Base-by-base conservation (phyloP, 2,113 vertebrate genomes). In the Ivindomyrus marchei region DNA sequence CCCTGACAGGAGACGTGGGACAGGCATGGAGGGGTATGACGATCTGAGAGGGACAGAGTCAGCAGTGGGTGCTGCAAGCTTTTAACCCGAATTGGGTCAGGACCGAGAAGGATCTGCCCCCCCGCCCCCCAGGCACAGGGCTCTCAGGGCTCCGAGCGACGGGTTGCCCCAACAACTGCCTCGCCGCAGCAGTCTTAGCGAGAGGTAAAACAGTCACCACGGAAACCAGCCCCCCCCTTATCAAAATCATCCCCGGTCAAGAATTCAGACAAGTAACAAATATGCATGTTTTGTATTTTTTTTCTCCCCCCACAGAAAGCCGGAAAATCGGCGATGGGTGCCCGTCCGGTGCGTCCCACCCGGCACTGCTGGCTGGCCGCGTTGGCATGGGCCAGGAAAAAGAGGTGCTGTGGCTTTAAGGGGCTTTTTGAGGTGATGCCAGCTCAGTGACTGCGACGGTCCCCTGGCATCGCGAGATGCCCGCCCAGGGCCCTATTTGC, bases 401-500 rank as follows among this genome's bases (percentile, higher is more conserved):
- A 95, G 95, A 95, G 95, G 95, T 96, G 95, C 96, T 97, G 96
- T 96, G 96, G 94, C 97, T 97, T 97, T 97, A 97, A 97, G 97
- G 95, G 94, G 94, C 96, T 94, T 94, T 96, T 97, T 95, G 95
- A 97, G 95, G 94, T 90, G 91, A 95, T 97, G 97, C 97, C 96
- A 97, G 96, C 92, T 95, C 96, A 97, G 96, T 96, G 97, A 97
- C 97, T 96, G 96, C 97, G 96, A 95, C 97, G 96, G 96, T 96
- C 97, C 97, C 96, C 96, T 97, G 98, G 97, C 97, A 97, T 98
- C 93, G 95, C 97, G 97, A 97, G 97, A 99, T 98, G 97, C 97
- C 98, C 97, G 97, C 97, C 97, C 97, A 96, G 97, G 96, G 97
- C 96, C 97, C 95, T 96, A 99, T 99, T 98, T 98, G 97, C 98